Evolutionary conservation across 2,888 invertebrate genomes (phyloP).

Genomic region (Nomada fucata): DNA sequence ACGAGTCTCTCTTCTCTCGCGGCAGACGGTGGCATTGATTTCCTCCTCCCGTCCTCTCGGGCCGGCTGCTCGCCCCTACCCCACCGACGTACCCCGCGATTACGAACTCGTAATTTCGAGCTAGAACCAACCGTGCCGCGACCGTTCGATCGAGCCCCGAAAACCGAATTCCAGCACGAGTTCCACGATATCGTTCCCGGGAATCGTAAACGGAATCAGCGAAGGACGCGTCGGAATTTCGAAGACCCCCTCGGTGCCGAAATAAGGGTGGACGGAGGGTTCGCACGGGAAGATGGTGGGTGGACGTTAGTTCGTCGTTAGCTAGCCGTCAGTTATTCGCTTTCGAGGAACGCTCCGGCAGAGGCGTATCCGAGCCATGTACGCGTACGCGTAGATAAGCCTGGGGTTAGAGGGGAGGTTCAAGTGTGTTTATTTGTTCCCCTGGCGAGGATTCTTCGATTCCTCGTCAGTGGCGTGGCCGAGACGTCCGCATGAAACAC

Average conservation of each 20-base stretch:
- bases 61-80: conserved; percentile 48
- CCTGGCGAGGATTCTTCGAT: conserved; percentile 2
- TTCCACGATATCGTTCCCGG: too few species aligned
- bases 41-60: conserved; percentile 74
- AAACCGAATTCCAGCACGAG: background rate
- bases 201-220: background rate
- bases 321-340: background rate
- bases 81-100: conserved; percentile 30
- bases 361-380: background rate
- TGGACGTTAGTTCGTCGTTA: background rate
- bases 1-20: conserved; percentile 61
- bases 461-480: background rate
- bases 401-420: background rate
- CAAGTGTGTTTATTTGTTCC: conserved; percentile 25
- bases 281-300: background rate
- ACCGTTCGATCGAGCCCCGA: background rate
- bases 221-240: background rate
- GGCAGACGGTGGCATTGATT: conserved; percentile 78
- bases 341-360: background rate
- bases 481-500: background rate
- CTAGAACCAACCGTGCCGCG: conserved; percentile 8
- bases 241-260: background rate
- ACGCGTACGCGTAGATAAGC: too few species aligned
- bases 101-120: conserved; percentile 40
- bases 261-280: too few species aligned